These are phyloP conservation scores for Bostrychus sinensis DNA, from an alignment of 2,113 vertebrate genomes.

Conservation along the genomic window DNA sequence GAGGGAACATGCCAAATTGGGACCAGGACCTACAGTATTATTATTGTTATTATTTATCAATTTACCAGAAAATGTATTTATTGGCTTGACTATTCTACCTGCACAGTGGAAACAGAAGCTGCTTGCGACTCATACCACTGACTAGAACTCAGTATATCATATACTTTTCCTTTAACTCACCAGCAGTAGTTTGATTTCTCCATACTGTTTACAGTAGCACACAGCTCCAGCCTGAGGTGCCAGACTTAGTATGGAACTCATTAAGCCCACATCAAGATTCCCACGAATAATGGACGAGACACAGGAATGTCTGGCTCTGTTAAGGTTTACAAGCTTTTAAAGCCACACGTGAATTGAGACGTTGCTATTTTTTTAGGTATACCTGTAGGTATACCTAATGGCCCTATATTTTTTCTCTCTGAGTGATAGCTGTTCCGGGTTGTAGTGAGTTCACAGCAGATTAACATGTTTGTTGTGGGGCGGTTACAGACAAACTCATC, in stretches of 20 bases:
- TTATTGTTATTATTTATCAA: too few species aligned
- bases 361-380: too few species aligned
- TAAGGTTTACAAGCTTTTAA: conserved; percentile 11
- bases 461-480: conserved; percentile 39
- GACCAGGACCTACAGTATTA: too few species aligned
- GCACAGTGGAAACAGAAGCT: too few species aligned
- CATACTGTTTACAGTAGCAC: conserved; percentile 28
- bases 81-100: too few species aligned
- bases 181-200: conserved; percentile 9
- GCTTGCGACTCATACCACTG: too few species aligned
- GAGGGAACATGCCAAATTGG: too few species aligned
- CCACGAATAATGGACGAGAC: conserved; percentile 28
- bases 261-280: conserved; percentile 49
- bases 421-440: not conserved
- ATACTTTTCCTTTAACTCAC: not conserved
- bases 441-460: conserved; percentile 15
- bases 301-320: conserved; percentile 54
- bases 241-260: conserved; percentile 47
- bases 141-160: not conserved
- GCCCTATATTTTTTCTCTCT: conserved; percentile 3
- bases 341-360: conserved; percentile 8
- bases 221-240: conserved; percentile 32
- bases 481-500: conserved; percentile 31
- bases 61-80: too few species aligned
- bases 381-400: conserved; percentile 1